Percentiles rank a stretch among this genome's conserved stretches.
Conservation (phyloP, 1,140 invertebrate genomes). For the Lutraria rhynchaena region DNA sequence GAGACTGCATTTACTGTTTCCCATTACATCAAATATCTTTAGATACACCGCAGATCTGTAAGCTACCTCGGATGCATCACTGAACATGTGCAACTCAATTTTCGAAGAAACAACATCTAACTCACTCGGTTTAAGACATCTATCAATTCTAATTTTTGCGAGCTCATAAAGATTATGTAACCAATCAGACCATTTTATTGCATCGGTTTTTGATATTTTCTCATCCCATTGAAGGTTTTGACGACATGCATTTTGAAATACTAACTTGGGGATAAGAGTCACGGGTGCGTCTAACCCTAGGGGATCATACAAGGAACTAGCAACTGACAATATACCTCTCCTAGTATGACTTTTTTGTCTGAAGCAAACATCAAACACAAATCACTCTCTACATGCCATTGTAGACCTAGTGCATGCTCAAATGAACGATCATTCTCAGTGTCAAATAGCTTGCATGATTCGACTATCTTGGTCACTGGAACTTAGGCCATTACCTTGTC, state of each 20-base stretch:
- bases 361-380: background rate
- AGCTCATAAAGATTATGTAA: background rate
- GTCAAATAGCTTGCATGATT: background rate
- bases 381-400: slow-evolving; percentile 30
- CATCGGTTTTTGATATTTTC: slow-evolving; percentile 3
- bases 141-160: slow-evolving; percentile 21
- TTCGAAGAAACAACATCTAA: background rate
- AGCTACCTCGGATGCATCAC: slow-evolving; percentile 20
- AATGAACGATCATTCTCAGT: background rate
- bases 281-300: slow-evolving; percentile 61
- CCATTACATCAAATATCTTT: background rate
- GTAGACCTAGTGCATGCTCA: slow-evolving; percentile 45
- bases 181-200: slow-evolving; percentile 1
- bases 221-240: slow-evolving; percentile 54
- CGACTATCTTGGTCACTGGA: background rate
- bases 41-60: slow-evolving; percentile 12
- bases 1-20: slow-evolving; percentile 21
- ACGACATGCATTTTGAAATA: slow-evolving; percentile 44
- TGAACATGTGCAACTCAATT: slow-evolving; percentile 14
- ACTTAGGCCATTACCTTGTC: background rate
- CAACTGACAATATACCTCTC: slow-evolving; percentile 47
- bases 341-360: slow-evolving; percentile 3
- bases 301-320: slow-evolving; percentile 65
- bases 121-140: slow-evolving; percentile 17
- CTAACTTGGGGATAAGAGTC: slow-evolving; percentile 37